Evolutionary conservation across 2,888 invertebrate species (phyloP), one percentile per base, ranked within the genome.

Genomic region (Drosophila antonietae): DNA sequence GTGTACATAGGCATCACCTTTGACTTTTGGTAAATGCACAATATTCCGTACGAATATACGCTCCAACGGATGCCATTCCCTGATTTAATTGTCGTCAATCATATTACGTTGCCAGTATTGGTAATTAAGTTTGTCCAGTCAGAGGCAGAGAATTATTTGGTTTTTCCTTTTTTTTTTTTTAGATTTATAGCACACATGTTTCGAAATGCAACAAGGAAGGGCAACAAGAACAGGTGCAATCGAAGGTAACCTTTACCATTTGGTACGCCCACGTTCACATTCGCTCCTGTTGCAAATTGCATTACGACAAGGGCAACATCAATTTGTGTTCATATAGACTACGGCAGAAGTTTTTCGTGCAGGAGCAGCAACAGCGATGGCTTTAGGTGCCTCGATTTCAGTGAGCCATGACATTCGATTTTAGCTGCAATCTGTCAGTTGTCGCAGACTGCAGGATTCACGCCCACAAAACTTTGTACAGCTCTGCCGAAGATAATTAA

Each of bases 31-130:
- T 12, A 5, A 20, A 5, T 43, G 43, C 5, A 20, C 12, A 51
- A 20, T 12, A 51, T 33, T 18, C 28, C 9, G 18, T 39, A 39
- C 2, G 15, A 2, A 39, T 15, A 14, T 14, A 6, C 12, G 51
- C 20, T 12, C 20, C 35, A 35, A 12, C 15, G 2, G 10, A 10
- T 10, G 2, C 5, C 37, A 9, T 3, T 2, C 18, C n/a, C 12
- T 55, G 31, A 55, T 55, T 28, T 39, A 41, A 55, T 55, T 39
- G 5, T 1, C 9, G 55, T n/a, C 10, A 41, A 55, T 55, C 18
- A 12, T 55, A 18, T 41, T 41, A 31, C 14, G 7, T 41, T 0
- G 2, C 18, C n/a, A 31, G 6, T 28, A n/a, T 14, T 31, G 7
- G 1, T 55, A 28, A 41, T 2, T 3, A 39, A 39, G 23, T 53